Base-by-base conservation (phyloP, 2,888 invertebrate species). In the Drosophila barbarae region DNA sequence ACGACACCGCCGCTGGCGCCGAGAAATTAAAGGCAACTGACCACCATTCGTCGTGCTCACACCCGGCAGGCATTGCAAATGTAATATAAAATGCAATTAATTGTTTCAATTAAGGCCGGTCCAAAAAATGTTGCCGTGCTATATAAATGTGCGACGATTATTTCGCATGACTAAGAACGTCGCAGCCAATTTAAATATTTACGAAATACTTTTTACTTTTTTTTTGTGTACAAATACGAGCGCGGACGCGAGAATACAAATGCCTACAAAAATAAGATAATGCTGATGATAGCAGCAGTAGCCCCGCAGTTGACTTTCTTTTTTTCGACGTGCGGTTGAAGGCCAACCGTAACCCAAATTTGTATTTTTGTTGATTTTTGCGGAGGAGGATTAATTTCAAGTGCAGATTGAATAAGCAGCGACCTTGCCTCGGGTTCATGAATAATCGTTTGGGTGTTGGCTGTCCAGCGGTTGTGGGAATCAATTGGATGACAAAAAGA, bases 331-430 rank as follows among this genome's bases (percentile, higher is more conserved):
- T 28, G 18, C 50, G 59, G 57, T 51, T 59, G 60, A 75, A 61
- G 68, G 67, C 66, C 79, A 79, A 69, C 75, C 83, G 79, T 79
- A 82, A 78, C 78, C 78, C 60, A 77, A 75, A 77, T 78, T 46
- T 47, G 39, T 63, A 71, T 58, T 26, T 50, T 10, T 18, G 26
- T 32, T 65, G 47, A 49, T 35, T 35, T 66, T 46, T 51, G 32
- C 52, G 71, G 71, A 57, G 69, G 63, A 80, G 77, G 80, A 77
- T 77, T 80, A 73, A 63, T 69, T 74, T 80, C 75, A 80, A 80
- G 76, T 68, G 73, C 75, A 74, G 47, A 55, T 49, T 49, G 41
- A 30, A 36, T 50, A 34, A 44, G 49, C 35, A 13, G 12, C 56
- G 56, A 39, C 66, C 57, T 55, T 56, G 65, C 21, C 12, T 4